Evolutionary conservation across 2,888 invertebrate genomes (phyloP).

Genomic region (Lymantria monacha): DNA sequence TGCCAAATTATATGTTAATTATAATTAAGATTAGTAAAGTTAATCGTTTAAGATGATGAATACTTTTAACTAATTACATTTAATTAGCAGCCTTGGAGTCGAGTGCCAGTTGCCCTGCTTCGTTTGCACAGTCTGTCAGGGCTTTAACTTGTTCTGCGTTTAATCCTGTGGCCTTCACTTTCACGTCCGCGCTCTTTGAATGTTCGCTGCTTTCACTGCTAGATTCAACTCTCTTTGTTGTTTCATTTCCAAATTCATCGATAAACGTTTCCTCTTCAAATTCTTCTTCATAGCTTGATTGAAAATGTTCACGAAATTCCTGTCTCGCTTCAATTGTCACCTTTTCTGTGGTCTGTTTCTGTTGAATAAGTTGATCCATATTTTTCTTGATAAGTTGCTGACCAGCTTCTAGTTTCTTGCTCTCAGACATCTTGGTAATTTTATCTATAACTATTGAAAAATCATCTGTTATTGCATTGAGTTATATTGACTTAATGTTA

Average conservation of each 20-base stretch:
- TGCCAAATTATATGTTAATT: not conserved
- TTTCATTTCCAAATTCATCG: slow-evolving; percentile 70
- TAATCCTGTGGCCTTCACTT: slow-evolving; percentile 74
- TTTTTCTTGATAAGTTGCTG: slow-evolving; percentile 75
- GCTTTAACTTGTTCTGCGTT: slow-evolving; percentile 74
- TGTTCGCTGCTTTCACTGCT: slow-evolving; percentile 78
- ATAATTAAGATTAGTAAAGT: slow-evolving; percentile 11
- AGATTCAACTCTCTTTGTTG: slow-evolving; percentile 71
- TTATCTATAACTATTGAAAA: slow-evolving; percentile 45
- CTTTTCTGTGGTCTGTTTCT: slow-evolving; percentile 65
- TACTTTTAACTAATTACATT: slow-evolving; percentile 53
- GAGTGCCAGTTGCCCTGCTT: slow-evolving; percentile 76
- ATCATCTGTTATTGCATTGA: slow-evolving; percentile 11
- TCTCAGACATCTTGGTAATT: slow-evolving; percentile 63
- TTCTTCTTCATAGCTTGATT: slow-evolving; percentile 76
- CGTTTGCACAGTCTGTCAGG: slow-evolving; percentile 73
- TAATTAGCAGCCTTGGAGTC: slow-evolving; percentile 74
- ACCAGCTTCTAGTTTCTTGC: slow-evolving; percentile 65
- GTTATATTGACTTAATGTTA: slow-evolving; percentile 1
- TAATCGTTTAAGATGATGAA: slow-evolving; percentile 27
- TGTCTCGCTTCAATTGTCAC: slow-evolving; percentile 75
- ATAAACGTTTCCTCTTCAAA: slow-evolving; percentile 76
- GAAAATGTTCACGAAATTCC: slow-evolving; percentile 73
- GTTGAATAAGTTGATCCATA: slow-evolving; percentile 72
- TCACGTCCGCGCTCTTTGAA: slow-evolving; percentile 73